A percentile compares a stretch with the other conserved stretches of the same genome.
These are phyloP conservation scores for Oceanodroma leucorhoa DNA, from an alignment of 2,797 vertebrate species.

Conservation along the genomic window DNA sequence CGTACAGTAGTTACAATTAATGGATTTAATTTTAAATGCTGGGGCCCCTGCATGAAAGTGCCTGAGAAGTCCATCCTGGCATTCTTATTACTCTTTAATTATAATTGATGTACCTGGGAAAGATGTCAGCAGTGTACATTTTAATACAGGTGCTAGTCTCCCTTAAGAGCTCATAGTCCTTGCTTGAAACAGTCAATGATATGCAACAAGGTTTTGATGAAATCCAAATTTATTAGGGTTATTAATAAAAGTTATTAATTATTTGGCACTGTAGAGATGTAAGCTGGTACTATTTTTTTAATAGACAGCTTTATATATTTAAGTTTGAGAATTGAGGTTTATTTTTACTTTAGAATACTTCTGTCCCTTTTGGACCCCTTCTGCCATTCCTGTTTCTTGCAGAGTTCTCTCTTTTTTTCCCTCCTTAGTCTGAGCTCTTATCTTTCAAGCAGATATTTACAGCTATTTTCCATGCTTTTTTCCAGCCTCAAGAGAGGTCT, in stretches of 20 bases:
- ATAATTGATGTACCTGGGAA: constrained; percentile 73
- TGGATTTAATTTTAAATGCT: constrained; percentile 68
- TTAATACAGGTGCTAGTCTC: constrained; percentile 25
- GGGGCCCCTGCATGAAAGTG: constrained; percentile 33
- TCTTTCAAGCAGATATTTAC: not conserved
- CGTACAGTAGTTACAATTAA: constrained; percentile 68
- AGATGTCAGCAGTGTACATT: constrained; percentile 46
- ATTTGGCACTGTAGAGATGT: constrained; percentile 64
- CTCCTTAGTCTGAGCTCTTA: not conserved
- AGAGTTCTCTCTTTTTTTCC: not conserved
- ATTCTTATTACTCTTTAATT: constrained; percentile 71
- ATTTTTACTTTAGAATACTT: constrained; percentile 38
- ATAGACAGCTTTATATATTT: constrained; percentile 67
- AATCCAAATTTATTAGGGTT: constrained; percentile 73
- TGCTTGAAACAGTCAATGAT: constrained; percentile 2
- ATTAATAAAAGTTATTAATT: constrained; percentile 75
- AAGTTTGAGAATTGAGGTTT: constrained; percentile 44
- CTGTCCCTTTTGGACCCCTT: not conserved
- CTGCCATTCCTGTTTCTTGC: not conserved
- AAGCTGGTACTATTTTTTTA: constrained; percentile 56
- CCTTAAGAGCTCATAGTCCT: not conserved
- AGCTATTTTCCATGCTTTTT: not conserved
- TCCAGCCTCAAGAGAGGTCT: not conserved
- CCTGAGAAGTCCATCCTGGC: constrained; percentile 59
- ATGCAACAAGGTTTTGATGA: constrained; percentile 66